Evolutionary conservation across 2,113 vertebrate species (phyloP), one percentile per base, ranked within the genome.

Genomic region (human (Homo sapiens)): DNA sequence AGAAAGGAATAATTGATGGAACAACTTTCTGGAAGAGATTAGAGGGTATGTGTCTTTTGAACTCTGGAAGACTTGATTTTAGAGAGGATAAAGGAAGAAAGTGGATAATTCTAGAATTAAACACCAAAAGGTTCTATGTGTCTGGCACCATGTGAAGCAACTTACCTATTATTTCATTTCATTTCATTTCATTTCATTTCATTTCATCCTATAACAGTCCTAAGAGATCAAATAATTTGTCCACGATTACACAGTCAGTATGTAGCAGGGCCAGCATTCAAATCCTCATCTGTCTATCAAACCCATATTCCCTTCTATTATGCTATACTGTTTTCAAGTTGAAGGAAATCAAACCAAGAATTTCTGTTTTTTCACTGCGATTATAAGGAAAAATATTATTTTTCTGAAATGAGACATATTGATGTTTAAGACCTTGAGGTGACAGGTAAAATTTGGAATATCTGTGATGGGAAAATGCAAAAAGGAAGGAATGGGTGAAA

Each of bases 331-430:
- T 93, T 92, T 95, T 94, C 79, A 91, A 83, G 22, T 80, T 72
- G 61, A 97, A 93, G 64, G 50, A 95, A 94, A 94, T 82, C 27
- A 95, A 84, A 87, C 45, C 43, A 91, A 66, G 50, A 61, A 90
- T 85, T 95, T 94, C 12, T 92, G 12, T 61, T 8, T 94, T 85
- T 22, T 76, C 43, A 61, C 35, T 73, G n/a, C 83, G 18, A 91
- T 22, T 90, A 45, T 94, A 85, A 79, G 52, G 57, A 90, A 96
- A 85, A 86, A 75, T n/a, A 75, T 55, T 57, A 66, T 64, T 95
- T 91, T 92, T 97, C 89, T 96, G 78, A 97, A 68, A 59, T 75
- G 75, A 96, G 64, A 90, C 45, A 70, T 30, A 76, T 52, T 85
- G 45, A 92, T 40, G 6, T 55, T 27, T 16, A 64, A 92, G 35